Percentiles rank a stretch among this genome's conserved stretches.
phyloP scores from a whole-genome alignment of 2,888 invertebrate genomes.

The Periphyllus acericola region DNA sequence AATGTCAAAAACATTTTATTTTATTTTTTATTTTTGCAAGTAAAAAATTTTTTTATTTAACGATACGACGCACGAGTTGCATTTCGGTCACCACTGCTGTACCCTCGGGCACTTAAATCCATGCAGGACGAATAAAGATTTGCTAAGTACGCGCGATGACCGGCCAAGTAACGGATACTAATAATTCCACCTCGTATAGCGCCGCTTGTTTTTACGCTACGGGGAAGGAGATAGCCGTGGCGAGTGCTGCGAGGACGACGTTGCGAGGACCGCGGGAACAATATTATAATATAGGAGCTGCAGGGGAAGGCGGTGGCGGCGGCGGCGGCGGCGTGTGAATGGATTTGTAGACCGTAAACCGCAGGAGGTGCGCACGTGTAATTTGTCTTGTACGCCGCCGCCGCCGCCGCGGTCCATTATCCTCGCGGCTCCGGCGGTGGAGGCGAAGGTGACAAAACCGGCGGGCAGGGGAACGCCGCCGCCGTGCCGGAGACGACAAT shows the following conservation, averaged over 20 bases:
- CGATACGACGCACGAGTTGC: too few relatives aligned
- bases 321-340: slow-evolving; percentile 35
- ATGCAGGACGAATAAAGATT: too few relatives aligned
- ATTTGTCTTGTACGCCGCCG: slow-evolving; percentile 56
- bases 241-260: background rate
- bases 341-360: slow-evolving; percentile 58
- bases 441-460: slow-evolving; percentile 10
- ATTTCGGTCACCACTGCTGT: too few relatives aligned
- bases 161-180: too few relatives aligned
- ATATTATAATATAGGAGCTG: too few relatives aligned
- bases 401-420: slow-evolving; percentile 27
- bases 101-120: too few relatives aligned
- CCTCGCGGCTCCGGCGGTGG: background rate
- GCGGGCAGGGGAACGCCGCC: background rate
- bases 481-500: slow-evolving; percentile 17
- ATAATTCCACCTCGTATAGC: too few relatives aligned
- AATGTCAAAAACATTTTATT: too few relatives aligned
- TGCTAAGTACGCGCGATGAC: too few relatives aligned
- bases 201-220: too few relatives aligned
- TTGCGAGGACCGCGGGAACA: background rate
- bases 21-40: too few relatives aligned
- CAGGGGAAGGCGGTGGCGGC: slow-evolving; percentile 4
- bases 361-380: slow-evolving; percentile 57
- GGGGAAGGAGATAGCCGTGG: background rate
- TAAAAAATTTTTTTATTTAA: too few relatives aligned